A percentile compares a stretch with the other conserved stretches of the same genome.
phyloP scores from a whole-genome alignment of 2,797 vertebrate genomes.

The Hydrophis major region DNA sequence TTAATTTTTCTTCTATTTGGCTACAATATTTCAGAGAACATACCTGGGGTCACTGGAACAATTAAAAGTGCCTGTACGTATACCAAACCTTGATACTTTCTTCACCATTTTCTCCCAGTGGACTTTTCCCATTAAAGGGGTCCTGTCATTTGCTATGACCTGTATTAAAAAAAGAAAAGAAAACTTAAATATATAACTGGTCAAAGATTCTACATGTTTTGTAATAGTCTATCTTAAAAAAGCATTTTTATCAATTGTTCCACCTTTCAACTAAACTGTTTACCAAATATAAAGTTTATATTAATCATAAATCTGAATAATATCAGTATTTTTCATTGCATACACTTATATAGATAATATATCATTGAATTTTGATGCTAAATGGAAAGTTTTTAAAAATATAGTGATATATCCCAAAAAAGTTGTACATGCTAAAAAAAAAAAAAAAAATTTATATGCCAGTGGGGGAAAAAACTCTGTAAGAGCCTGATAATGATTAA shows the following conservation, averaged over 20 bases:
- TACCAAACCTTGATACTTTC: conserved; percentile 95
- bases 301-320: not conserved
- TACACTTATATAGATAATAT: not conserved
- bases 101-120: conserved; percentile 97
- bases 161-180: conserved; percentile 56
- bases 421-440: not conserved
- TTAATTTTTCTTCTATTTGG: not conserved
- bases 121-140: conserved; percentile 86
- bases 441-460: not conserved
- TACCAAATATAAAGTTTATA: not conserved
- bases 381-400: not conserved
- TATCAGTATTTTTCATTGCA: not conserved
- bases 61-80: conserved; percentile 95
- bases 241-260: not conserved
- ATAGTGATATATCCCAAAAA: not conserved
- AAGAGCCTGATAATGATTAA: not conserved
- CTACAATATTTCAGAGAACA: conserved; percentile 49
- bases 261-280: not conserved
- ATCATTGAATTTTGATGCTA: not conserved
- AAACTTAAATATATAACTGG: not conserved
- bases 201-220: not conserved
- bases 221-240: not conserved
- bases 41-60: conserved; percentile 94
- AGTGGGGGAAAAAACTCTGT: not conserved
- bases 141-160: conserved; percentile 90